Evolutionary conservation across 1,140 invertebrate genomes (phyloP), one percentile per base, ranked within the genome.

Genomic region (Halictus rubicundus): DNA sequence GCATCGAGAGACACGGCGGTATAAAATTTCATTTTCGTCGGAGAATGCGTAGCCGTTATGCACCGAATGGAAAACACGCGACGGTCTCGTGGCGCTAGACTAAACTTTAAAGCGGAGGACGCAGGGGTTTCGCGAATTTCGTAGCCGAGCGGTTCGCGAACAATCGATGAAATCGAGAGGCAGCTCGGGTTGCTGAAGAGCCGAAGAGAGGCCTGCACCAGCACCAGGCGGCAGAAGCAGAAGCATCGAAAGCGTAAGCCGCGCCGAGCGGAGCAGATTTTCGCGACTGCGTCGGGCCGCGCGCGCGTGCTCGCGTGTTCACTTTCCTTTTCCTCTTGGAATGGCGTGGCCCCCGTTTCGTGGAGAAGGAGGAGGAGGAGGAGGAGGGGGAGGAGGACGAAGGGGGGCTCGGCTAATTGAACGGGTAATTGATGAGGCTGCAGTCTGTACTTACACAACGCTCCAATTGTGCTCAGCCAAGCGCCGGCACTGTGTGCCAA

Each of bases 371-470:
- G 14, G 19, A 16, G 19, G 21, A 5, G 19, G 21, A 21, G 52
- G 21, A 21, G 14, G 21, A 57, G 3, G 49, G 1, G 12, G 49
- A 19, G 49, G 16, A 14, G 68, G n/a, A 39, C n/a, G 42, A 12
- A 12, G 42, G 69, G 78, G 81, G 85, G 83, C 84, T 83, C 85
- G 76, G 80, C 83, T 89, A 89, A 89, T 89, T 89, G 88, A 89
- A 89, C 88, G 85, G 85, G 88, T 89, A 89, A 89, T 89, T 87
- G 88, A 89, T 89, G 88, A 89, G 88, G 83, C 88, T 89, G 88
- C 88, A 89, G 88, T 89, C 88, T 88, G 88, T 89, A 89, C 88
- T 89, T 89, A 89, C 85, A 89, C 88, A 89, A 89, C 88, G 88
- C 88, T 89, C 88, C 88, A 89, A 90, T 90, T 90, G 89, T 90